Percentiles rank a stretch among this genome's conserved stretches.
Evolutionary conservation across 2,888 invertebrate genomes (phyloP).

Genomic region (Bedellia somnulentella): DNA sequence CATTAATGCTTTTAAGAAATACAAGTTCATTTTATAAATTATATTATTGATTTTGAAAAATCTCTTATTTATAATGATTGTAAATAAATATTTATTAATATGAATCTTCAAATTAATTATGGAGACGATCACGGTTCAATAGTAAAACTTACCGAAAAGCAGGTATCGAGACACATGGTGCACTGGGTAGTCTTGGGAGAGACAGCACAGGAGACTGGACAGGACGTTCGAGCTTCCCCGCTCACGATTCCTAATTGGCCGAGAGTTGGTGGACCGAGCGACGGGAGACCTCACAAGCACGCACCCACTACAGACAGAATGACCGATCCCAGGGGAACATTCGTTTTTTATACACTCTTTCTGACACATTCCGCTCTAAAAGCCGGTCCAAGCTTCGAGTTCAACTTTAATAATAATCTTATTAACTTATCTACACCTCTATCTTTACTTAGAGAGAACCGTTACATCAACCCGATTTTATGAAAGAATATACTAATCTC

Average conservation of each 20-base stretch:
- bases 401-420: constrained; percentile 59
- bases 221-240: too few species aligned
- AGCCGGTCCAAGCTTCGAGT: constrained; percentile 50
- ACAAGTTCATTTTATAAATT: too few species aligned
- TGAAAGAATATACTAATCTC: constrained; percentile 37
- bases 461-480: constrained; percentile 47
- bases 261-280: neutral
- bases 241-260: too few species aligned
- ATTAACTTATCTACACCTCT: constrained; percentile 57
- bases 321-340: constrained; percentile 44
- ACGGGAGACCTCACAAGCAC: constrained; percentile 21
- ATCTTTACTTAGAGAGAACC: constrained; percentile 56
- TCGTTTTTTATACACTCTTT: constrained; percentile 57
- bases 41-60: too few species aligned
- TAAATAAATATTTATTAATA: too few species aligned
- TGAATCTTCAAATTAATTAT: too few species aligned
- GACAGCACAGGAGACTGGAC: too few species aligned
- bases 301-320: constrained; percentile 45
- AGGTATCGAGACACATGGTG: neutral
- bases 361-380: constrained; percentile 52
- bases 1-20: too few species aligned
- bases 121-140: too few species aligned
- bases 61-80: too few species aligned
- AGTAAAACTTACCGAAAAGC: neutral
- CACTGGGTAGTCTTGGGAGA: too few species aligned